These are phyloP conservation scores for Callyntrura sp. DNA, from an alignment of 2,888 invertebrate species.

Conservation along the genomic window DNA sequence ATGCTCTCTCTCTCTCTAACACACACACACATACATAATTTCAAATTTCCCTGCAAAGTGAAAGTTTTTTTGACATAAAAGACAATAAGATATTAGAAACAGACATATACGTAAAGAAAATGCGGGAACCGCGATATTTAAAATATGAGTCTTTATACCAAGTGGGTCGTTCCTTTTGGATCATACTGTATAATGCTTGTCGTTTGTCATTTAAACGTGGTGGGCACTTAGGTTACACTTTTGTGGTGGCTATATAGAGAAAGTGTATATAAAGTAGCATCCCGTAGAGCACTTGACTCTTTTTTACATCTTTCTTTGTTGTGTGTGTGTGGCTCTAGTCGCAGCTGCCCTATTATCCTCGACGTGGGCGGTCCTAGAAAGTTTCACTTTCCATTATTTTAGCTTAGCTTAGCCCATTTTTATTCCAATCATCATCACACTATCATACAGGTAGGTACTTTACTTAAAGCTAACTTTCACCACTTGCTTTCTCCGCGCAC, in stretches of 20 bases:
- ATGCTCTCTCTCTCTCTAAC: conserved; percentile 8
- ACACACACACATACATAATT: too few relatives aligned
- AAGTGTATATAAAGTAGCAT: neutral
- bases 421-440: neutral
- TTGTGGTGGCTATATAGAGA: neutral
- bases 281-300: conserved; percentile 25
- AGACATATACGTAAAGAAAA: too few relatives aligned
- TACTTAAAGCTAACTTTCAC: too few relatives aligned
- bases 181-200: too few relatives aligned
- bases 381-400: conserved; percentile 30
- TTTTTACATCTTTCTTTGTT: neutral
- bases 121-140: too few relatives aligned
- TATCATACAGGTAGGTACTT: neutral
- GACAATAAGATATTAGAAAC: too few relatives aligned
- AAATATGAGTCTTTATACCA: conserved; percentile 34
- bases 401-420: neutral
- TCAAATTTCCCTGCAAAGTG: too few relatives aligned
- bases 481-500: too few relatives aligned
- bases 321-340: too few relatives aligned
- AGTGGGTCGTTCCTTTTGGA: too few relatives aligned
- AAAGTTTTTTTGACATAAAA: too few relatives aligned
- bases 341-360: neutral
- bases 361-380: conserved; percentile 34
- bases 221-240: neutral
- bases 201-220: conserved; percentile 15